A percentile compares a stretch with the other conserved stretches of the same genome.
phyloP scores from a whole-genome alignment of 2,888 invertebrate genomes.

The Protodeltote pygarga region DNA sequence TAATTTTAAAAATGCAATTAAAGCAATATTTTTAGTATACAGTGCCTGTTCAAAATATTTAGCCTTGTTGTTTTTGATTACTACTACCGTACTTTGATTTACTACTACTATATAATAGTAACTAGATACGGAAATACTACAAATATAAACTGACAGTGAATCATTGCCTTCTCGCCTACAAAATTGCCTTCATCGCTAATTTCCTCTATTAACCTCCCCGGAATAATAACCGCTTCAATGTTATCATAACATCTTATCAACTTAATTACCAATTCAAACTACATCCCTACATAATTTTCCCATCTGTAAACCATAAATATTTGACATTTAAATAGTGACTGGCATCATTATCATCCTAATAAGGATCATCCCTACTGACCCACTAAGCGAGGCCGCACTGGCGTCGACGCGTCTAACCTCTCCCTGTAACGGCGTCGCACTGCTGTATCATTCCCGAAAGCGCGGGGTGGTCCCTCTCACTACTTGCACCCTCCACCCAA shows the following conservation, averaged over 20 bases:
- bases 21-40: too few species aligned
- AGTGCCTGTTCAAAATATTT: too few species aligned
- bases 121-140: too few species aligned
- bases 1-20: too few species aligned
- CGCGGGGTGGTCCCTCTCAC: conserved; percentile 36
- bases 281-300: neutral
- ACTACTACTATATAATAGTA: too few species aligned
- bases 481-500: conserved; percentile 25
- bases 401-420: conserved; percentile 59
- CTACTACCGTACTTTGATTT: too few species aligned
- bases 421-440: conserved; percentile 63
- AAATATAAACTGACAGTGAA: too few species aligned
- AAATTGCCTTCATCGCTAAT: too few species aligned
- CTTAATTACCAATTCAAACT: conserved; percentile 2
- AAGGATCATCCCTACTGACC: conserved; percentile 41
- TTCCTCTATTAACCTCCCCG: too few species aligned
- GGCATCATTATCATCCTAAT: conserved; percentile 22
- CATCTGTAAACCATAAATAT: conserved; percentile 6
- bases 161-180: too few species aligned
- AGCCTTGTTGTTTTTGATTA: too few species aligned
- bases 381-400: conserved; percentile 33
- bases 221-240: too few species aligned
- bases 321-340: conserved; percentile 19
- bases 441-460: conserved; percentile 67
- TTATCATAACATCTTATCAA: neutral